phyloP scores from a whole-genome alignment of 2,888 invertebrate species.

The Oscheius sp. region DNA sequence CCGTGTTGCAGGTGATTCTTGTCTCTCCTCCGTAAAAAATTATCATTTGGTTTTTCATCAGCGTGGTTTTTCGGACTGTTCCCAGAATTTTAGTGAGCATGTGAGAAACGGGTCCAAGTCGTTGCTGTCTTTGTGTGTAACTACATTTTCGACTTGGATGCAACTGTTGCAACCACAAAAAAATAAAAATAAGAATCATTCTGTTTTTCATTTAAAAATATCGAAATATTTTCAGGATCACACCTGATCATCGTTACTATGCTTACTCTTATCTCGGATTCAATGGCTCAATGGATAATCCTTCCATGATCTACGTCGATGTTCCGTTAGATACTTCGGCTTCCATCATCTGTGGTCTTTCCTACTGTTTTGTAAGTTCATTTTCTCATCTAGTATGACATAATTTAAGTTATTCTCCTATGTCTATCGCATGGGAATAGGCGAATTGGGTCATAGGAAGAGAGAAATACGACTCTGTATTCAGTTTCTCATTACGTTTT shows the following conservation, averaged over 20 bases:
- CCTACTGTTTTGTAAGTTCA: conserved; percentile 14
- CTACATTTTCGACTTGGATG: too few relatives aligned
- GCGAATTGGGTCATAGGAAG: neutral
- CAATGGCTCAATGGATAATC: conserved; percentile 3
- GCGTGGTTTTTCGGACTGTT: too few relatives aligned
- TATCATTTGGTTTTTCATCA: too few relatives aligned
- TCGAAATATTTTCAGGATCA: conserved; percentile 15
- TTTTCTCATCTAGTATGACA: neutral
- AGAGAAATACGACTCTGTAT: conserved; percentile 20
- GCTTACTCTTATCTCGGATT: conserved; percentile 23
- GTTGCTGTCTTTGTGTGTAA: too few relatives aligned
- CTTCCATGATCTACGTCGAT: conserved; percentile 16
- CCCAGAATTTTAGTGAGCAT: too few relatives aligned
- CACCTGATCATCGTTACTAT: conserved; percentile 14
- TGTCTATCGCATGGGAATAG: conserved; percentile 8
- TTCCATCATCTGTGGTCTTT: conserved; percentile 12
- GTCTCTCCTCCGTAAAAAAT: neutral
- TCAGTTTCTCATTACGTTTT: conserved; percentile 26
- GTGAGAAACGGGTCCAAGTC: too few relatives aligned
- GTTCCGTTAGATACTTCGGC: conserved; percentile 18
- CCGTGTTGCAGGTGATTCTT: conserved; percentile 25
- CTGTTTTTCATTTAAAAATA: too few relatives aligned
- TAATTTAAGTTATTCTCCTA: conserved; percentile 11
- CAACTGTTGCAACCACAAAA: too few relatives aligned
- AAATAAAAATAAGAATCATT: neutral